phyloP scores from a whole-genome alignment of 1,140 invertebrate species.

The Drosophila rhopaloa region DNA sequence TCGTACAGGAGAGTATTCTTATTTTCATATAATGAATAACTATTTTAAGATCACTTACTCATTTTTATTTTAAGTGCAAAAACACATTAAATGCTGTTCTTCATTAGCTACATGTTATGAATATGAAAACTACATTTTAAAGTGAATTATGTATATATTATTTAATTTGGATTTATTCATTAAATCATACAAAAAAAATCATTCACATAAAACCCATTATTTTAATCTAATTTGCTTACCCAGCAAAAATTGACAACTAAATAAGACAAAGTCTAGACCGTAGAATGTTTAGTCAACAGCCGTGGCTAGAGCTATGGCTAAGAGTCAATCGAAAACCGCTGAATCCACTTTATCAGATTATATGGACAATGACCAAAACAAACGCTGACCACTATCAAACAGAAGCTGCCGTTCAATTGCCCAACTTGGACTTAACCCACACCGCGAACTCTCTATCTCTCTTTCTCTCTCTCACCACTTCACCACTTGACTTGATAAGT shows the following conservation, averaged over 20 bases:
- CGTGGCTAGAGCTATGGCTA: not conserved
- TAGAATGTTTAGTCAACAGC: not conserved
- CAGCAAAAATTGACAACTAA: not conserved
- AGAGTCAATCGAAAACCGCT: conserved; percentile 2
- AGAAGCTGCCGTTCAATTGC: conserved; percentile 32
- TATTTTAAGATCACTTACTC: too few species aligned
- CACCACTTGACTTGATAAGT: conserved; percentile 38
- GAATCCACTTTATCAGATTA: conserved; percentile 20
- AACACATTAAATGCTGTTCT: too few species aligned
- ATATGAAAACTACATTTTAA: too few species aligned
- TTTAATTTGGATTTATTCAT: too few species aligned
- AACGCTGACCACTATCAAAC: conserved; percentile 43
- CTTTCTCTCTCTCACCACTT: not conserved
- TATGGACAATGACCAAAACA: conserved; percentile 20
- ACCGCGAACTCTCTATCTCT: conserved; percentile 1
- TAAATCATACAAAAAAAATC: too few species aligned
- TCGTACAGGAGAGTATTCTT: too few species aligned
- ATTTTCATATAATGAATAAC: too few species aligned
- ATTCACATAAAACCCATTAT: too few species aligned
- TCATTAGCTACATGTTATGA: too few species aligned
- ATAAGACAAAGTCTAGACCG: not conserved
- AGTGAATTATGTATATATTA: too few species aligned
- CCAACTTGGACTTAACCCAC: conserved; percentile 40
- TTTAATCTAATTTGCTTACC: not conserved
- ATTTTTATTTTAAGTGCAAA: too few species aligned